These are phyloP conservation scores for Musca domestica DNA, from an alignment of 1,140 invertebrate species.

Conservation along the genomic window DNA sequence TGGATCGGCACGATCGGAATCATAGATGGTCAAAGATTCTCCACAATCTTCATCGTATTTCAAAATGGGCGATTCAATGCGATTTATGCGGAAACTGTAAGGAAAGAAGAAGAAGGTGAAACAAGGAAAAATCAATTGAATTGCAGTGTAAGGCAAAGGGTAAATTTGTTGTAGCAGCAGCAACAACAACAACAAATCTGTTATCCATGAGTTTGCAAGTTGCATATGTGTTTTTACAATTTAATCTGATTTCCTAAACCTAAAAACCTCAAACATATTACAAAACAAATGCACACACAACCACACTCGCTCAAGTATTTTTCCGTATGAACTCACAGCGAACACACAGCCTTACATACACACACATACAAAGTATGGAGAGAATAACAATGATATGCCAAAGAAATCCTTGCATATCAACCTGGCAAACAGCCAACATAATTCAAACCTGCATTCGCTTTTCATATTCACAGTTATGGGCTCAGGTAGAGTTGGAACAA, in stretches of 20 bases:
- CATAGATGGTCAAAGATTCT: slow-evolving; percentile 84
- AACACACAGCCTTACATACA: too few relatives aligned
- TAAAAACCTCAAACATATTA: neutral
- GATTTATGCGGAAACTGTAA: slow-evolving; percentile 80
- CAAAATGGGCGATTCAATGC: slow-evolving; percentile 83
- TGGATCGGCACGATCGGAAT: slow-evolving; percentile 80
- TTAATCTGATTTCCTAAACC: neutral
- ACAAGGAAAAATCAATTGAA: neutral
- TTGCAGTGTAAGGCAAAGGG: neutral
- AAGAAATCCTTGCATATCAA: neutral
- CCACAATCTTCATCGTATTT: slow-evolving; percentile 83
- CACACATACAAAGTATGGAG: too few relatives aligned
- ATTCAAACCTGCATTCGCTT: slow-evolving; percentile 2
- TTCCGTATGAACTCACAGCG: too few relatives aligned
- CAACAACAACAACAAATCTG: neutral
- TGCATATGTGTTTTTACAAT: too few relatives aligned
- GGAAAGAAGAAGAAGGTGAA: slow-evolving; percentile 1
- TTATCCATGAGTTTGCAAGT: too few relatives aligned
- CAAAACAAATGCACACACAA: too few relatives aligned
- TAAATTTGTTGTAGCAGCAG: neutral
- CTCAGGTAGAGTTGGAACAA: too few relatives aligned
- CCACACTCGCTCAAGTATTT: too few relatives aligned
- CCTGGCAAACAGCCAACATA: slow-evolving; percentile 7
- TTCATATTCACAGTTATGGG: too few relatives aligned
- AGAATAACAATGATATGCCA: neutral